Conservation (phyloP, 2,113 vertebrate genomes). For the Pygathrix nemaeus region DNA sequence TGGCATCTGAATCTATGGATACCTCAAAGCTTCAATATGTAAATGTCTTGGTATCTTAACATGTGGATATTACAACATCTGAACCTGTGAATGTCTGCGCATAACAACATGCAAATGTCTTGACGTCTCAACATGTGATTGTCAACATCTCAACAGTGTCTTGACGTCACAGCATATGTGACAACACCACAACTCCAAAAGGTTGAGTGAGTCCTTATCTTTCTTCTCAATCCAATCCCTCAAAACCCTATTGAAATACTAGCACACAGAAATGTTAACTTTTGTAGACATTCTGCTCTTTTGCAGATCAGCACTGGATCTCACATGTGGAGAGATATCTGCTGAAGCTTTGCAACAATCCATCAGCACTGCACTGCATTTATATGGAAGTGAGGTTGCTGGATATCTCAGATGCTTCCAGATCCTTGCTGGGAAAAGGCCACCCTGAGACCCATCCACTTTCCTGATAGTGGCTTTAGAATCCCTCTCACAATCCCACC, state of each 20-base stretch:
- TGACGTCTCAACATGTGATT: neutral
- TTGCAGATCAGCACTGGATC: neutral
- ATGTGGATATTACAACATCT: too few relatives aligned
- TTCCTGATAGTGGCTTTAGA: neutral
- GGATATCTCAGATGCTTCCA: neutral
- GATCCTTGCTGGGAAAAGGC: neutral
- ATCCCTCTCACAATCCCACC: neutral
- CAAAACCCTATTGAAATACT: neutral
- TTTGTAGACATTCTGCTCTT: neutral
- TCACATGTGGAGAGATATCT: neutral
- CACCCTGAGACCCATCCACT: neutral
- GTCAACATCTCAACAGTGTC: neutral
- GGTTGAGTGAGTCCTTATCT: neutral
- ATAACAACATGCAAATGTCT: neutral
- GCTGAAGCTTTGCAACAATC: neutral
- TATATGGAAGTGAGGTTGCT: constrained; percentile 18
- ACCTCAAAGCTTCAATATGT: neutral
- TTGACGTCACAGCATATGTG: neutral
- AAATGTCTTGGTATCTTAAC: neutral
- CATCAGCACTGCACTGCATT: neutral
- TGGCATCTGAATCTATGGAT: neutral
- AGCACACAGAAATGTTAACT: neutral
- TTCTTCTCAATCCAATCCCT: neutral
- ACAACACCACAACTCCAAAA: neutral
- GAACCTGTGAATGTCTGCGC: neutral